Evolutionary conservation across 2,113 vertebrate genomes (phyloP).

Genomic region (Morone chrysops): DNA sequence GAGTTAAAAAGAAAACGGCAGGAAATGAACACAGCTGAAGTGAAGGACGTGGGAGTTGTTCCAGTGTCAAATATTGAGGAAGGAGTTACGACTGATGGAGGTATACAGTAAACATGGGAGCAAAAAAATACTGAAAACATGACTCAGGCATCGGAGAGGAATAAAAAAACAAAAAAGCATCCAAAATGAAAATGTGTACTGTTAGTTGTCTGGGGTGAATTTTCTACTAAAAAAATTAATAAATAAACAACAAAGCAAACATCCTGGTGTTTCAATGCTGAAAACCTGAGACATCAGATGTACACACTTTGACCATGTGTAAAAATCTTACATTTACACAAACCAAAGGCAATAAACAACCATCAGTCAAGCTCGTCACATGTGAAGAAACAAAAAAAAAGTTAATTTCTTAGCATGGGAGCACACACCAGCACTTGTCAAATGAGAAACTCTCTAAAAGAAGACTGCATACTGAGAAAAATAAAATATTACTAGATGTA

Average conservation of each 20-base stretch:
- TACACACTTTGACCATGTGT: constrained; percentile 31
- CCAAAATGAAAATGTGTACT: constrained; percentile 46
- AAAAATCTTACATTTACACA: constrained; percentile 17
- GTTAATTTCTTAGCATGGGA: constrained; percentile 19
- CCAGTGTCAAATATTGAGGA: constrained; percentile 43
- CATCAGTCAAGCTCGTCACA: constrained; percentile 21
- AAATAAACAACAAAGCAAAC: not conserved
- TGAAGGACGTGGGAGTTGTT: constrained; percentile 26
- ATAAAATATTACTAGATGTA: not conserved
- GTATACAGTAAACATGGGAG: constrained; percentile 60
- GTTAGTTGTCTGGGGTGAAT: constrained; percentile 54
- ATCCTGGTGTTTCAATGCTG: constrained; percentile 35
- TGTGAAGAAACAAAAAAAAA: not conserved
- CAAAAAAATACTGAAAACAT: constrained; percentile 64
- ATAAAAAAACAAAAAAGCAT: constrained; percentile 11
- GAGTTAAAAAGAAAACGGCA: constrained; percentile 19
- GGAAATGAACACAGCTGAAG: constrained; percentile 27
- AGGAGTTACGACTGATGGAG: constrained; percentile 65
- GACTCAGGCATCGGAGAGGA: constrained; percentile 32
- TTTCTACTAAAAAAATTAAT: not conserved
- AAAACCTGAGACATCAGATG: constrained; percentile 44
- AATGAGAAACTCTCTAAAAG: constrained; percentile 15
- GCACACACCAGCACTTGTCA: constrained; percentile 16
- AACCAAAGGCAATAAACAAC: constrained; percentile 5
- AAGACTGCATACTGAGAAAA: not conserved